Conservation (phyloP, 2,888 invertebrate genomes). For the Dromius quadrimaculatus region DNA sequence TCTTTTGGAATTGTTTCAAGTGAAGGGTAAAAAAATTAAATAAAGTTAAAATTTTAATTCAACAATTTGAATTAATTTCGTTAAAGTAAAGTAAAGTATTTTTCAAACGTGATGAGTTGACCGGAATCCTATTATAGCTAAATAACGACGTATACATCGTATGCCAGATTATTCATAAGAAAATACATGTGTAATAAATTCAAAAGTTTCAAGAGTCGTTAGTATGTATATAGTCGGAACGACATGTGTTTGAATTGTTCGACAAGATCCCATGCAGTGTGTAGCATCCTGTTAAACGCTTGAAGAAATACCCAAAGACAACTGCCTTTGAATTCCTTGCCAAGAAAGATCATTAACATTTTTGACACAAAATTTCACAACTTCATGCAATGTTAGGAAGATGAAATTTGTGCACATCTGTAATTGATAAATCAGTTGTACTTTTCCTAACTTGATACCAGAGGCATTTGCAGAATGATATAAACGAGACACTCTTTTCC, state of each 20-base stretch:
- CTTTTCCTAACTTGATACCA: too few relatives aligned
- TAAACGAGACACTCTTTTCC: too few relatives aligned
- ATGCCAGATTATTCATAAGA: slow-evolving; percentile 13
- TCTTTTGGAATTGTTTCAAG: too few relatives aligned
- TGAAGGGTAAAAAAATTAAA: too few relatives aligned
- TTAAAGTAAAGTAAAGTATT: not conserved
- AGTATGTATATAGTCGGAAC: not conserved
- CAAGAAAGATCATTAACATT: slow-evolving; percentile 10
- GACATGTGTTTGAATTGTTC: slow-evolving; percentile 28
- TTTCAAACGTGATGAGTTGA: not conserved
- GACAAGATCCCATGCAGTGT: not conserved
- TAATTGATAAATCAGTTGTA: too few relatives aligned
- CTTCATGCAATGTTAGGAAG: slow-evolving; percentile 1
- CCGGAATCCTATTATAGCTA: not conserved
- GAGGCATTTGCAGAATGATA: too few relatives aligned
- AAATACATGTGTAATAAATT: slow-evolving; percentile 13
- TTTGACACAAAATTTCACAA: not conserved
- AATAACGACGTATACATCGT: not conserved
- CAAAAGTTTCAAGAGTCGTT: not conserved
- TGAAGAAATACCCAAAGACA: too few relatives aligned
- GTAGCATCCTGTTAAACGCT: slow-evolving; percentile 15
- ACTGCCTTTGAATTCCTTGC: slow-evolving; percentile 7
- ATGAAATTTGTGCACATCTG: too few relatives aligned
- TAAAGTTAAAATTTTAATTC: too few relatives aligned
- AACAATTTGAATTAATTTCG: not conserved